Base-by-base conservation (phyloP, 2,113 vertebrate genomes). In the Bos indicus region DNA sequence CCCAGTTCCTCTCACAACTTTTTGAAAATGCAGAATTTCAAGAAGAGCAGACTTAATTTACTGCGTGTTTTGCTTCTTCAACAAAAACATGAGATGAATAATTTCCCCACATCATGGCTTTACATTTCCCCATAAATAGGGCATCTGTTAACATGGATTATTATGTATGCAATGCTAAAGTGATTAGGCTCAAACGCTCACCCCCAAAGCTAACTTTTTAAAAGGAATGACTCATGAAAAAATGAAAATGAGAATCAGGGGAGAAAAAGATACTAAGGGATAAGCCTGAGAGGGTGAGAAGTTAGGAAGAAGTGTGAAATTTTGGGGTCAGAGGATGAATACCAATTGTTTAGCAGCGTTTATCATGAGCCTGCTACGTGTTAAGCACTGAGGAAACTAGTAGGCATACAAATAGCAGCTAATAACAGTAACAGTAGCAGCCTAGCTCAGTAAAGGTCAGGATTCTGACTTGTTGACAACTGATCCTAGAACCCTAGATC, bases 1-100 rank as follows among this genome's bases (percentile, higher is more conserved):
- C 60, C 62, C 14, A 26, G 83, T 71, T 94, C 87, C 89, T 52
- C 51, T 71, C 94, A 95, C 83, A 84, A 56, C 96, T 97, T 93
- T 96, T 88, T 56, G 52, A 48, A 94, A 95, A 98, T 94, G 94
- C 95, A 95, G 87, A 96, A 96, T 96, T 96, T 97, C 83, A 90
- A 93, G 91, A 94, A 91, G 93, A 97, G 94, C 81, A 98, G 97
- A 96, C 87, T 97, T 98, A 95, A 97, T 98, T 98, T 97, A 97
- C 97, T 96, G 95, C 91, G 62, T 96, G 93, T 98, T 98, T 98
- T 97, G 93, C 98, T 96, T 97, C 96, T 95, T 96, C 95, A 93
- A 97, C 98, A 97, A 97, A 98, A 98, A 97, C 78, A 95, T 59
- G 94, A 94, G 87, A 96, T 92, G 96, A 97, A 95, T 97, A 96